Base-by-base conservation (phyloP, 2,113 vertebrate genomes). In the Phrynosoma blainvillii region DNA sequence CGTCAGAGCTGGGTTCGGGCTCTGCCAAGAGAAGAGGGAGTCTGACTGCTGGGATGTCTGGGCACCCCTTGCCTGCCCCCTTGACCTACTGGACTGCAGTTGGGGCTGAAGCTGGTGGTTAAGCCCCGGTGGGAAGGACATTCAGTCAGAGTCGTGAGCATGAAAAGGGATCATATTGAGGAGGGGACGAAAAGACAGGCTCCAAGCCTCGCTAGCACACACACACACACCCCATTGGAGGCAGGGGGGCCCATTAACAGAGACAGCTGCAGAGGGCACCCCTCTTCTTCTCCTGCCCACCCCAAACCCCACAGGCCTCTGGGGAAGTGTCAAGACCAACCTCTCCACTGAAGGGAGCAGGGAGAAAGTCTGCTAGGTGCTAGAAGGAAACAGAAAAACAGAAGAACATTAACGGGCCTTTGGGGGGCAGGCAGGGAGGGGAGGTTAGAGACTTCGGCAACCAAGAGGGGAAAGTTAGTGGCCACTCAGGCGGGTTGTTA, bases 1-100 rank as follows among this genome's bases (percentile, higher is more conserved):
- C 1, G 99, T 99, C 88, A 99, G 97, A 0, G 97, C 96, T 0
- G 98, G 97, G 94, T 98, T 99, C 0, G 99, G 99, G 87, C 99
- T 99, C 99, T 99, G 97, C 0, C 6, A 21, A 25, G 62, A 32
- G 30, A 9, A 30, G 47, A 16, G 23, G 1, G 21, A 18, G 1
- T 20, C 66, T 54, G 42, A 14, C 20, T 21, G 25, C 42, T 13
- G 56, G 20, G 30, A 25, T 20, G 25, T 36, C 23, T 32, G 0
- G 10, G 54, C 23, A 9, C 13, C 20, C 2, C 0, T 1, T 9
- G 21, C 54, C 30, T 6, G 1, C 36, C 62, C 47, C 12, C 54
- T 54, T 2, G 27, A 4, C 78, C 54, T 11, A 47, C 47, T 47
- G 47, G 47, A 47, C 47, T 47, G 16, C 14, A 54, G 54, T 54